Evolutionary conservation across 23 tunicate genomes (phyloP).

Genomic region (Ascidia mentula): DNA sequence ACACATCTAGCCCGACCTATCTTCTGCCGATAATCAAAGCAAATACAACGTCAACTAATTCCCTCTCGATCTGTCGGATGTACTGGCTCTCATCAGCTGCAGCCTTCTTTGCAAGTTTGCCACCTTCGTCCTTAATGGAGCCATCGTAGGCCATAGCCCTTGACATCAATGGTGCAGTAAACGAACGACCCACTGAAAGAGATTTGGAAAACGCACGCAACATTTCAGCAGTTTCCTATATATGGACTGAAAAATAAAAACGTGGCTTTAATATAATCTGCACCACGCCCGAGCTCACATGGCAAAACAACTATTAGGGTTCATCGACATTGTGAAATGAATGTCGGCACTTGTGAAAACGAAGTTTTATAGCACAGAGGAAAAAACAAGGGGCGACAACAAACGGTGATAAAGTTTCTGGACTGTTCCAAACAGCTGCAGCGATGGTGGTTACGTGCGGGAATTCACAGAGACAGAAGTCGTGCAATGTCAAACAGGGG

Average conservation of each 20-base stretch:
- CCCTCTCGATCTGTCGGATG: conserved; percentile 69
- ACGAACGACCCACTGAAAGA: not conserved
- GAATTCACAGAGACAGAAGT: not conserved
- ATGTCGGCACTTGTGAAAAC: no score
- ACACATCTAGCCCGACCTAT: no score
- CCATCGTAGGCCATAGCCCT: conserved; percentile 77
- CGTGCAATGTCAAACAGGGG: conserved; percentile 8
- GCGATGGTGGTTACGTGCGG: not conserved
- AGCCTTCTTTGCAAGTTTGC: conserved; percentile 83
- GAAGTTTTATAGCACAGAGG: not conserved
- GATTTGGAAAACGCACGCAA: conserved; percentile 32
- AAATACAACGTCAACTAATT: no score
- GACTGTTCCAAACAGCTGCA: not conserved
- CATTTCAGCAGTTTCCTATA: no score
- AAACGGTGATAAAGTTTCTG: not conserved
- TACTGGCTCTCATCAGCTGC: conserved; percentile 90
- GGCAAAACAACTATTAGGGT: no score
- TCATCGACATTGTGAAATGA: no score
- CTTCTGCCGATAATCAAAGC: no score
- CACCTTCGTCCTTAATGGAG: conserved; percentile 71
- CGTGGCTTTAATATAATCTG: no score
- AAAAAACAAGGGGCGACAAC: not conserved
- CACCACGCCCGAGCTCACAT: no score
- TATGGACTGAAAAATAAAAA: no score
- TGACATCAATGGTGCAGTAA: conserved; percentile 16